Evolutionary conservation across 1,140 invertebrate species (phyloP), one percentile per base, ranked within the genome.

Genomic region (Vanessa tameamea): DNA sequence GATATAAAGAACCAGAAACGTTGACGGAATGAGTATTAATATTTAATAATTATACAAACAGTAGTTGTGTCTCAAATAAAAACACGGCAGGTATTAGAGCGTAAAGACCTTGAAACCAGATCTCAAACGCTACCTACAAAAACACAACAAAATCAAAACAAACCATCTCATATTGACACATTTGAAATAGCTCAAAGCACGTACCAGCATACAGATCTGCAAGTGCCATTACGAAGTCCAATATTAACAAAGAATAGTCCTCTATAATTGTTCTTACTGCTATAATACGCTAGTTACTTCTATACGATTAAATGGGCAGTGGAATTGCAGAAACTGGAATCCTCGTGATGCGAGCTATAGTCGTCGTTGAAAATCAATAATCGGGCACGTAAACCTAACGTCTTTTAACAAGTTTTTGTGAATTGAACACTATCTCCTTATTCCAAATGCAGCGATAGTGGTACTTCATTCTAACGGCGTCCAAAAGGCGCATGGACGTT

Each of bases 341-440:
- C 86, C 87, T 87, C 87, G 80, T 84, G 75, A 78, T 75, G 80
- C 78, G 82, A 86, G 89, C 89, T 53, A 78, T 84, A 83, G 89
- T 92, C 88, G 91, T 92, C 85, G 91, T 81, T 64, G 69, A 80
- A 61, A 77, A 75, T 82, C 80, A 83, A 83, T 77, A 74, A 68
- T 64, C 68, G 67, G 66, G 8, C 73, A 73, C 69, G 47, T 63
- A 67, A 76, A 79, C 81, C 91, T 92, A 92, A 94, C 96, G 96
- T 96, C 96, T 96, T 93, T 97, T 97, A 78, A 97, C 96, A 82
- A 97, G 94, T 94, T 97, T 97, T 90, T 97, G 96, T 87, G 96
- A 97, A 93, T 97, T 97, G 93, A 97, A 95, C 93, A 97, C 96
- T 92, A 97, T 97, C 93, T 97, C 96, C 93, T 96, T 95, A 93